Evolutionary conservation across 2,797 vertebrate genomes (phyloP), one percentile per base, ranked within the genome.

Genomic region (Pyrocephalus nanus): DNA sequence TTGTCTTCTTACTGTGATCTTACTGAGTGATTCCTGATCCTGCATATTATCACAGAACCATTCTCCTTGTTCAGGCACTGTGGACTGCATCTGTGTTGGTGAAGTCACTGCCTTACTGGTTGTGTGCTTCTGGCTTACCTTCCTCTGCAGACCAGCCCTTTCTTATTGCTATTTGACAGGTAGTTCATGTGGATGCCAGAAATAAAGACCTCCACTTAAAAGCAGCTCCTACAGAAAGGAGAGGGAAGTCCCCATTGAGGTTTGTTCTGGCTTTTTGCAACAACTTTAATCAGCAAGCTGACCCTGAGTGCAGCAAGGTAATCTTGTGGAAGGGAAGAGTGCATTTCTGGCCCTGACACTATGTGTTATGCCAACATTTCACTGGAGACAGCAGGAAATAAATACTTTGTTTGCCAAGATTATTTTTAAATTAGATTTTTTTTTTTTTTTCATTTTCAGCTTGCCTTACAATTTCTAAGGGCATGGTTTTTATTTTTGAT

Each of bases 211-310:
- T 47, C 34, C 36, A 12, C 11, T 36, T 70, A 58, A 62, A 94
- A 74, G 38, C 12, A 81, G 4, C 3, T 14, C 19, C 20, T 45
- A 26, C n/a, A 38, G 25, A 58, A 36, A 60, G 10, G 9, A 57
- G 17, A 78, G 5, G 4, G 48, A 13, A 81, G 1, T 12, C 3
- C 7, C 6, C 3, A 8, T 0, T 62, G 20, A 22, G 9, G 6
- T 45, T 74, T 71, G 5, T 61, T 82, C 29, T 36, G 40, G 6
- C 2, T 82, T 75, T 82, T 67, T 58, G n/a, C 11, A 75, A 48
- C 3, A 74, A 34, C 15, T 88, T 81, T 71, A 62, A 36, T 50
- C 9, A 34, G 11, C 17, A 71, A 74, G 25, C 6, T 71, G 32
- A 78, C 48, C 29, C 17, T 78, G 48, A 58, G 10, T 6, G 1